Evolutionary conservation across 2,888 invertebrate genomes (phyloP).

Genomic region (Aleiodes testaceus): DNA sequence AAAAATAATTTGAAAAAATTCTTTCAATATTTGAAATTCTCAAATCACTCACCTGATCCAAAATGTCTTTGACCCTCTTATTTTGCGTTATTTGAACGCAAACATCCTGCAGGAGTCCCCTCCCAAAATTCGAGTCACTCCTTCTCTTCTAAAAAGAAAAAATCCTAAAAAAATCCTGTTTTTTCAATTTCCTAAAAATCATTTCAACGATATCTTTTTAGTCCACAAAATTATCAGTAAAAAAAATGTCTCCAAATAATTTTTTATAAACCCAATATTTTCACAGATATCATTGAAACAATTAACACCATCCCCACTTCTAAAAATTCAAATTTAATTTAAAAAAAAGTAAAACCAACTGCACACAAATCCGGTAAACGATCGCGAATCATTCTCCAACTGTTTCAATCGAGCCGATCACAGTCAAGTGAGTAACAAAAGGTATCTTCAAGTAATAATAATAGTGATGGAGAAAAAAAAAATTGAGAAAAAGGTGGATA

Average conservation of each 20-base stretch:
- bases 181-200: background rate
- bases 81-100: conserved; percentile 62
- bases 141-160: conserved; percentile 55
- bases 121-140: conserved; percentile 59
- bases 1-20: background rate
- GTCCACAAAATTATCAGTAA: background rate
- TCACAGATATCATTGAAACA: background rate
- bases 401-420: conserved; percentile 36
- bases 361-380: conserved; percentile 68
- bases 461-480: conserved; percentile 25
- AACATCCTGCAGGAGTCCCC: conserved; percentile 64
- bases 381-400: conserved; percentile 65
- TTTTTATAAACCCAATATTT: background rate
- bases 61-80: conserved; percentile 64
- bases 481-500: conserved; percentile 13
- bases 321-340: background rate
- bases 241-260: conserved; percentile 18
- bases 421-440: conserved; percentile 31
- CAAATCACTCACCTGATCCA: conserved; percentile 62
- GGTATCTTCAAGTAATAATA: conserved; percentile 47
- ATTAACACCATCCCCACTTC: too few species aligned
- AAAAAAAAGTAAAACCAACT: conserved; percentile 60
- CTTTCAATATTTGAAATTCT: conserved; percentile 21
- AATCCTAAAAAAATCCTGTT: background rate
- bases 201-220: conserved; percentile 16